Base-by-base conservation (phyloP, 2,888 invertebrate genomes). In the Ichneumon xanthorius region DNA sequence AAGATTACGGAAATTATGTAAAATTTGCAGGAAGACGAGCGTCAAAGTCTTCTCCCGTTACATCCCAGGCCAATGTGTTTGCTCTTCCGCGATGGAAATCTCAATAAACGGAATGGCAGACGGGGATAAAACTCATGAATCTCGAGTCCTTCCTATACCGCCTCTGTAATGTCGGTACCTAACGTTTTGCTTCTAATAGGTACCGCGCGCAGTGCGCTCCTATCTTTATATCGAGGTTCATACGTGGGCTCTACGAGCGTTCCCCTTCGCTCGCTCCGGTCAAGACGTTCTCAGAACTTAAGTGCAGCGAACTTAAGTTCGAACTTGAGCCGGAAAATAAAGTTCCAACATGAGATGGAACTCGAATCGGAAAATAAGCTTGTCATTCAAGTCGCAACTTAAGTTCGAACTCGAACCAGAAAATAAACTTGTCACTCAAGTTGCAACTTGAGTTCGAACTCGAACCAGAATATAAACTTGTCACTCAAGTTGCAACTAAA, bases 241-340 rank as follows among this genome's bases (percentile, higher is more conserved):
- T 67, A 71, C 72, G 76, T 84, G 75, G 65, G 61, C 82, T 78
- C 88, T 82, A 83, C 85, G 84, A 68, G 81, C 63, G 81, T 84
- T 86, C 88, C 88, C 88, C 87, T 75, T 84, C 55, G 67, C 63
- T 65, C 80, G 88, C 82, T 81, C 81, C 45, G 16, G 45, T 61
- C 75, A 79, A 71, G 87, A 85, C 72, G 84, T 87, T 77, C 75
- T 67, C 76, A 16, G 45, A 48, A 48, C 16, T 16, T 48, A 16
- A 48, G 45, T 48, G 14, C 45, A 16, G 14, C 4, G 45, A 48
- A 48, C 14, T 48, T 48, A 16, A 3, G 45, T 16, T 48, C 45
- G 45, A 48, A 48, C 14, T 48, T 16, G 16, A 48, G 16, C 40
- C 40, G 40, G 40, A 40, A 40, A 40, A 40, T 11, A 40, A 2